A percentile compares a stretch with the other conserved stretches of the same genome.
Evolutionary conservation across 1,140 invertebrate species (phyloP).

Genomic region (Whitmania pigra): DNA sequence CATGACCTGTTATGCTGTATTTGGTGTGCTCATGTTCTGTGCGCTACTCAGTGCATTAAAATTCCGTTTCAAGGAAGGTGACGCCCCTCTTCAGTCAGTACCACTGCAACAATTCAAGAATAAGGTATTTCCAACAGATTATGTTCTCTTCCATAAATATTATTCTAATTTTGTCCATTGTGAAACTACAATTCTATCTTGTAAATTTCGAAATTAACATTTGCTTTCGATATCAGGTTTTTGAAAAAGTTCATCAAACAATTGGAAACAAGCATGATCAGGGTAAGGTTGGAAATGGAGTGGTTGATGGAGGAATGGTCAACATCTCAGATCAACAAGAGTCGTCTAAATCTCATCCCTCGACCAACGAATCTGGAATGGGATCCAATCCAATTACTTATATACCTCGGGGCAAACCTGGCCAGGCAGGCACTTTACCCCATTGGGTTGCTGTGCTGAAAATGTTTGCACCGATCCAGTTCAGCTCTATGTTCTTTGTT

Average conservation of each 20-base stretch:
- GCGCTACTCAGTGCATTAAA: constrained; percentile 84
- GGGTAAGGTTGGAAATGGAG: too few species aligned
- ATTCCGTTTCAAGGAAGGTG: constrained; percentile 41
- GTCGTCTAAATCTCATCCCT: neutral
- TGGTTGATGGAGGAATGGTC: too few species aligned
- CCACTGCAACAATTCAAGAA: constrained; percentile 11
- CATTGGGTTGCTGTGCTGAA: constrained; percentile 31
- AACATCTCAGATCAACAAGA: neutral
- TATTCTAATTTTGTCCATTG: too few species aligned
- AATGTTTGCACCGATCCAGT: constrained; percentile 33
- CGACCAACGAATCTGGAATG: neutral
- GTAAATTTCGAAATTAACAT: too few species aligned
- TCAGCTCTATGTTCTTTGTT: constrained; percentile 71
- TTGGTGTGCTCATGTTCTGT: constrained; percentile 88
- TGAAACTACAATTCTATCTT: too few species aligned
- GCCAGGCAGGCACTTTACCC: constrained; percentile 22
- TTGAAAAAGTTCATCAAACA: constrained; percentile 2
- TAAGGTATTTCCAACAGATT: neutral
- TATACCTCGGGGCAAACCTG: constrained; percentile 24
- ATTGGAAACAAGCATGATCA: constrained; percentile 9
- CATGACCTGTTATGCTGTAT: constrained; percentile 93
- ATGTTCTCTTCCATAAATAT: neutral
- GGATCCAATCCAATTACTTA: constrained; percentile 13
- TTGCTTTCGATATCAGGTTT: neutral
- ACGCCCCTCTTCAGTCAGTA: constrained; percentile 1